phyloP scores from a whole-genome alignment of 2,797 vertebrate species.

The Phoeniculus purpureus region DNA sequence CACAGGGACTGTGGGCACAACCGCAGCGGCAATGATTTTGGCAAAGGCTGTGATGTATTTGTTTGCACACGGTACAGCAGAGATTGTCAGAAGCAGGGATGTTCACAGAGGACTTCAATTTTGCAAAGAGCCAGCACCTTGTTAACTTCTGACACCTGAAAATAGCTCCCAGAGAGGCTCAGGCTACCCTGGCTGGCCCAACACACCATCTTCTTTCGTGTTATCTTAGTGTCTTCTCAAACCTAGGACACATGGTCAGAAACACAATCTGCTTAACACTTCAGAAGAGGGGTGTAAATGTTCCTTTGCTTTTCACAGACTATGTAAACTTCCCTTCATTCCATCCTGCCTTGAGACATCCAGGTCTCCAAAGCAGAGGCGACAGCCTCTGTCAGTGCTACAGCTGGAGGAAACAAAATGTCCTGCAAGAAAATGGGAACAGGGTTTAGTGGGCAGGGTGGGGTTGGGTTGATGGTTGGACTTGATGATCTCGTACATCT shows the following conservation, averaged over 20 bases:
- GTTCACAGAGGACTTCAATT: slow-evolving; percentile 23
- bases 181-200: neutral
- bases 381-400: neutral
- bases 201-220: neutral
- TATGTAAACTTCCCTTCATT: neutral
- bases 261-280: neutral
- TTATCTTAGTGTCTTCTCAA: neutral
- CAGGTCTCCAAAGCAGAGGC: neutral
- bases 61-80: neutral
- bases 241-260: neutral
- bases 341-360: neutral
- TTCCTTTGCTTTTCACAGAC: neutral
- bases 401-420: neutral
- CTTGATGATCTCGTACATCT: no score
- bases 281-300: neutral
- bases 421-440: neutral
- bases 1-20: neutral
- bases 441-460: no score
- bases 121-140: neutral
- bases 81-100: neutral
- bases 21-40: neutral
- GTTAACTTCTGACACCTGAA: slow-evolving; percentile 26
- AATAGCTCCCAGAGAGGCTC: neutral
- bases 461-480: no score
- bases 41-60: slow-evolving; percentile 42